Evolutionary conservation across 2,797 vertebrate species (phyloP).

Genomic region (Dermochelys coriacea): DNA sequence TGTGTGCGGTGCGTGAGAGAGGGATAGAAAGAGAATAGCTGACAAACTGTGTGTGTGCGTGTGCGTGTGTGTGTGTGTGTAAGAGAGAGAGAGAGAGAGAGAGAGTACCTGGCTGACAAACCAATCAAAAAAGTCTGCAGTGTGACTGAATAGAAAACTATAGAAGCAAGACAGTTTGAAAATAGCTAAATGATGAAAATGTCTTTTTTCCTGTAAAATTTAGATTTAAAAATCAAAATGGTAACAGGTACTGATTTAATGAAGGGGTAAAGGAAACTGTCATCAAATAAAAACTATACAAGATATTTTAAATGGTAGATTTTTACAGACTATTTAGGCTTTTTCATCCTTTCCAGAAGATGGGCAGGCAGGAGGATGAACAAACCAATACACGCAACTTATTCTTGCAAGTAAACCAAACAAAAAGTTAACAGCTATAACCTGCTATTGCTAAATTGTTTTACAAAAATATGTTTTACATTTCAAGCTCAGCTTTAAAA

Average conservation of each 20-base stretch:
- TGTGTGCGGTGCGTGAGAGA: neutral
- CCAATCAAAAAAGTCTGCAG: neutral
- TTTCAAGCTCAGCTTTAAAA: neutral
- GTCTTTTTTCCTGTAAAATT: neutral
- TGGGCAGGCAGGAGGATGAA: neutral
- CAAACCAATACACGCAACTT: neutral
- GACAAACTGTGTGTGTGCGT: fast-evolving
- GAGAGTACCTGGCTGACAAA: neutral
- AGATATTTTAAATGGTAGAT: neutral
- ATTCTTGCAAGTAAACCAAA: neutral
- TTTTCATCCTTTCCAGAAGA: neutral
- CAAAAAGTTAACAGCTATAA: neutral
- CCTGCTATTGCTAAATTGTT: neutral
- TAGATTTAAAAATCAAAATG: neutral
- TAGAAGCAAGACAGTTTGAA: neutral
- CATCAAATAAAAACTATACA: neutral
- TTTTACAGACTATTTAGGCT: neutral
- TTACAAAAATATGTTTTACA: neutral
- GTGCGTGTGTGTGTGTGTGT: fast-evolving
- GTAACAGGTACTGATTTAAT: neutral
- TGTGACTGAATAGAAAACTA: neutral
- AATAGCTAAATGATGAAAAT: neutral
- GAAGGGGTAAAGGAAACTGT: neutral
- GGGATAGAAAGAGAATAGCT: neutral
- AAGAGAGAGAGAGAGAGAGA: neutral